Evolutionary conservation across 2,113 vertebrate species (phyloP), one percentile per base, ranked within the genome.

Genomic region (Ameiurus melas): DNA sequence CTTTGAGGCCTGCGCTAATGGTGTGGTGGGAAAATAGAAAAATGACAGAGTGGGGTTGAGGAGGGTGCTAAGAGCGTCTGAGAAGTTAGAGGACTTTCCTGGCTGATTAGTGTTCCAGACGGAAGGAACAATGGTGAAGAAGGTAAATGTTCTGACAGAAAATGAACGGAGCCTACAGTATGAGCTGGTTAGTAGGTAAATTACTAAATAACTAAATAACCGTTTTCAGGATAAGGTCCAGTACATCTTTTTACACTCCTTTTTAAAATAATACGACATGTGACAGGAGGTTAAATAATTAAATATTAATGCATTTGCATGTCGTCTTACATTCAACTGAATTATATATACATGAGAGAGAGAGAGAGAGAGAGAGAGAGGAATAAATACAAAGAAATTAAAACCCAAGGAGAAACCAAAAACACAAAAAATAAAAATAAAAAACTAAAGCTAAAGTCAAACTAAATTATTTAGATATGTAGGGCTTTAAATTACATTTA

Each of bases 1-100:
- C 73, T 66, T 17, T 16, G 64, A 83, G 33, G 81, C 78, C 60
- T 19, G 75, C 55, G 30, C 55, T 86, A 86, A 86, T 86, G 85
- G 71, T 62, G 57, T 62, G 36, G 73, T 78, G 71, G 57, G 70
- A 60, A 58, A 25, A 39, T n/a, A 78, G 70, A 27, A 27, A 77
- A 60, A 78, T 86, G 85, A 78, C 73, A 51, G 78, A 39, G 30
- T 70, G 62, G 47, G 85, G 27, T 85, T 79, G 81, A 89, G 71
- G 33, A 27, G 51, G 70, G 36, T 39, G 86, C 62, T 82, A 39
- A 82, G 77, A 57, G 64, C 68, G 33, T 47, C 55, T 87, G 68
- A 83, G 83, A 83, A 60, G 86, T 86, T 66, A 55, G 27, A 66
- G 20, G 57, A 62, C 39, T 68, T 87, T 58, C n/a, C 77, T 55